Base-by-base conservation (phyloP, 53 echinoderm and acorn worm species). In the Echinarachnius parma region DNA sequence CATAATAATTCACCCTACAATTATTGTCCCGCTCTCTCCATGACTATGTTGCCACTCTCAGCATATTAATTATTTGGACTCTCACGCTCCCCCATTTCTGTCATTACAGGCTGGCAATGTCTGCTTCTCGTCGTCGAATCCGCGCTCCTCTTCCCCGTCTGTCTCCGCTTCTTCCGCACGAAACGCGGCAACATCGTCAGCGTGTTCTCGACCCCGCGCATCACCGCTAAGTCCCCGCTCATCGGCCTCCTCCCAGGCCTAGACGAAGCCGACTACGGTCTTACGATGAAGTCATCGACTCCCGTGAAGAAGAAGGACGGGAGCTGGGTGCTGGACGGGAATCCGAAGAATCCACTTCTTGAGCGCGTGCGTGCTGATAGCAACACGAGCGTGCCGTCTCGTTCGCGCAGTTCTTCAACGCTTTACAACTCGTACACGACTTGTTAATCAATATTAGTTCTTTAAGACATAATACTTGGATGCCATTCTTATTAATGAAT, bases 101-200 rank as follows among this genome's bases (percentile, higher is more conserved):
- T 53, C 9, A 11, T 53, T 16, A 34, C 61, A 91, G 91, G 83
- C 45, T 83, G 76, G 80, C 86, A 91, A 62, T 81, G 82, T 26
- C 68, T 91, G 19, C 53, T 83, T 13, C 81, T 87, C 44, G 53
- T 87, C 22, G 9, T 86, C 3, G 91, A 91, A 45, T 68, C 80
- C 13, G 68, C 83, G 48, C 13, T 83, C 47, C 31, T 91, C 10
- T 87, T 65, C 35, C 91, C 91, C 18, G 30, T 91, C 64, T 60
- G 76, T 28, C 39, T 87, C 22, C 46, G 66, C 32, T 91, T 60
- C 80, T 83, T 83, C 77, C 61, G 91, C 19, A 91, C 86, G 24
- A 50, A 80, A 15, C 76, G 77, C 46, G 91, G 91, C 20, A 91
- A 91, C 69, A 81, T 91, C 27, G 91, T 91, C 26, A 77, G 91